Evolutionary conservation across 2,113 vertebrate genomes (phyloP).

Genomic region (Channa argus): DNA sequence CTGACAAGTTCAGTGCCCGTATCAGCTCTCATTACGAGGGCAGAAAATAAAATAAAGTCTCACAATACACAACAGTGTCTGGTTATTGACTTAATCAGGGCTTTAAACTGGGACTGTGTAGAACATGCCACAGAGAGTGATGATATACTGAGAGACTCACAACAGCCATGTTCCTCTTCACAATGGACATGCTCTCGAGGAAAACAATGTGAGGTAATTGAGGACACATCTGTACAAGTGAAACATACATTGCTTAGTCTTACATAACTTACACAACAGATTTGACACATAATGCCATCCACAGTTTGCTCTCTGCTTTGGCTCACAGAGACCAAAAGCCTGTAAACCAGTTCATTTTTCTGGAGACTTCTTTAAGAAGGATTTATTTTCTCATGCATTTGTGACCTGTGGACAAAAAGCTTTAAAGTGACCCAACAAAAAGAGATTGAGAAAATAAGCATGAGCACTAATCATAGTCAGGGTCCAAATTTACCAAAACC

Average conservation of each 20-base stretch:
- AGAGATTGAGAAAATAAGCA: neutral
- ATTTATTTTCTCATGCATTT: neutral
- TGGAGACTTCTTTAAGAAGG: neutral
- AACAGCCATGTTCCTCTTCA: slow-evolving; percentile 59
- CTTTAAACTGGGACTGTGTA: slow-evolving; percentile 27
- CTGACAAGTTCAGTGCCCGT: slow-evolving; percentile 65
- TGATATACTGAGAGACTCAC: slow-evolving; percentile 38
- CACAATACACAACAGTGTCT: slow-evolving; percentile 43
- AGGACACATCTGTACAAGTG: slow-evolving; percentile 74
- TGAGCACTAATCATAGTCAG: neutral
- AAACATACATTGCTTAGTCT: slow-evolving; percentile 50
- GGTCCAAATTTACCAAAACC: neutral
- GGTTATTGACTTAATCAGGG: slow-evolving; percentile 20
- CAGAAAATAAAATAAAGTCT: slow-evolving; percentile 62
- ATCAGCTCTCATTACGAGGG: slow-evolving; percentile 54
- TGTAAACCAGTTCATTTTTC: slow-evolving; percentile 9
- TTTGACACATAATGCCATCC: slow-evolving; percentile 43
- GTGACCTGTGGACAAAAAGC: neutral
- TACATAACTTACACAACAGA: slow-evolving; percentile 43
- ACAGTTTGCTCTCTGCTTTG: slow-evolving; percentile 25
- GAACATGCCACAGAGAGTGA: slow-evolving; percentile 62
- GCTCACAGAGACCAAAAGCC: slow-evolving; percentile 47
- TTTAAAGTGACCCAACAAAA: neutral
- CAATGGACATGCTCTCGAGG: slow-evolving; percentile 65
- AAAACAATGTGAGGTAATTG: slow-evolving; percentile 68